Base-by-base conservation (phyloP, 1,140 invertebrate species). In the Zaprionus vittiger region DNA sequence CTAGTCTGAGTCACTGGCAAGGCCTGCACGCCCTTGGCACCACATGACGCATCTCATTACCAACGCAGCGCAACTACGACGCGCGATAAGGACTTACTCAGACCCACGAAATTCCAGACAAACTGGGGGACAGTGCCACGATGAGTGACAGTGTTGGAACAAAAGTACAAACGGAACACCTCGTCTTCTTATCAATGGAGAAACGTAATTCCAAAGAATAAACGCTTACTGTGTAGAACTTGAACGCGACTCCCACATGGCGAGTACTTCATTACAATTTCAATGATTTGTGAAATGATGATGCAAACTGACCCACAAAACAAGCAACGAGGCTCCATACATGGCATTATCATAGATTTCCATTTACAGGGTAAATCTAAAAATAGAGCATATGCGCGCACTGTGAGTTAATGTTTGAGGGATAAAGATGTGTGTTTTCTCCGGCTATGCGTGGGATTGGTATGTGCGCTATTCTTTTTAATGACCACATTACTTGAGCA, bases 361-460 rank as follows among this genome's bases (percentile, higher is more conserved):
- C 15, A 28, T 52, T 52, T 52, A 52, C 47, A 52, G 47, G 17
- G 47, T 24, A 24, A 22, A 24, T 65, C 73, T 76, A 76, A 55
- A 76, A 65, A 76, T 76, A 76, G 73, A 22, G 49, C 47, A 67
- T 22, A 49, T 20, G 44, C 17, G 7, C 17, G 17, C 17, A 41
- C 38, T 15, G 26, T 55, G 52, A 56, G 61, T 37, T 56, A 56
- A 24, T 31, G 31, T n/a, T 47, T 2, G 6, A 1, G 31, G 54
- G 34, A 67, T 61, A 49, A 59, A 59, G 60, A 55, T 76, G 61
- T 65, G 37, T 76, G 61, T 65, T 38, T 14, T 20, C 24, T 41
- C 12, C 31, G 31, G 24, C 70, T 52, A 67, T 81, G 82, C 82
- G 82, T 85, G 83, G 82, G 82, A 85, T 85, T 82, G 82, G 67